Percentiles rank a stretch among this genome's conserved stretches.
Conservation (phyloP, 2,888 invertebrate genomes). For the Tuta absoluta region DNA sequence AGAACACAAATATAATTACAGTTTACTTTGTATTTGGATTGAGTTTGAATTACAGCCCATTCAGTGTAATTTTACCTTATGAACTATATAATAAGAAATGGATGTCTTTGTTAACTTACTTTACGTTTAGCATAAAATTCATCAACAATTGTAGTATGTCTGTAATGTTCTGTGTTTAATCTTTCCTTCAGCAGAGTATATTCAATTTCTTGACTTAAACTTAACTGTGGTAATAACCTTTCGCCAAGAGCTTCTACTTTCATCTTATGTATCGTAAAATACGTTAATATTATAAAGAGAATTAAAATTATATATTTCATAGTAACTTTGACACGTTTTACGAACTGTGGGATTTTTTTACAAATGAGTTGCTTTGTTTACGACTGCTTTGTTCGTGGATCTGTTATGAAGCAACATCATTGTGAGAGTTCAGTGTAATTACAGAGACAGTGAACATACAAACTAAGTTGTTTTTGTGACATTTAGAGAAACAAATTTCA, state of each 20-base stretch:
- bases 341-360: too few species aligned
- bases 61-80: neutral
- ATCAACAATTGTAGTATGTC: neutral
- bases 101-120: too few species aligned
- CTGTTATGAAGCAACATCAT: too few species aligned
- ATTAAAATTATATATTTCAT: neutral
- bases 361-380: too few species aligned
- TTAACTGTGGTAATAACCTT: neutral
- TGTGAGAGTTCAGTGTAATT: too few species aligned
- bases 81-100: neutral
- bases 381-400: too few species aligned
- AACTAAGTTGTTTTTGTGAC: too few species aligned
- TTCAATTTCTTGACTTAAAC: constrained; percentile 3
- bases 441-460: too few species aligned
- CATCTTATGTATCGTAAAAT: neutral
- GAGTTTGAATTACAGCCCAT: too few species aligned
- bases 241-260: neutral
- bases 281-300: neutral
- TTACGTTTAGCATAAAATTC: neutral
- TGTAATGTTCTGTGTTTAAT: neutral
- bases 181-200: neutral
- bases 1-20: neutral
- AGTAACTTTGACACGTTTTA: neutral
- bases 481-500: too few species aligned
- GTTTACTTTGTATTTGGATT: too few species aligned